Conservation (phyloP, 2,888 invertebrate genomes). For the Limnephilus lunatus region DNA sequence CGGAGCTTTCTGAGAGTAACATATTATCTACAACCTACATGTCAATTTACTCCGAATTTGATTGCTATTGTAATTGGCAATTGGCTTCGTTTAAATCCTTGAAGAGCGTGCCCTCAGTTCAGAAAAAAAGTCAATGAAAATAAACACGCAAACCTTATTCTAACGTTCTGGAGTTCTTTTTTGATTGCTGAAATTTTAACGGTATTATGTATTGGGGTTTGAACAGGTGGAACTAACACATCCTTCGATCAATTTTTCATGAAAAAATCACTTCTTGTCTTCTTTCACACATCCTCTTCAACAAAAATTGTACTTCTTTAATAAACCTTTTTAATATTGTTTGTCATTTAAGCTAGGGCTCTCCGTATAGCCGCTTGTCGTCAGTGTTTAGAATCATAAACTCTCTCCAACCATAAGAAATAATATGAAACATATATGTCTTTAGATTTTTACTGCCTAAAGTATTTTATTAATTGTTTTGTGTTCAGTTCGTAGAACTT, state of each 20-base stretch:
- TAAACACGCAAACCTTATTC: background rate
- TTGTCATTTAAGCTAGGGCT: too few species aligned
- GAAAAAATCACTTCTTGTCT: too few species aligned
- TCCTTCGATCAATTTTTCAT: background rate
- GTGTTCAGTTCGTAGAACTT: too few species aligned
- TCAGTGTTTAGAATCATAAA: too few species aligned
- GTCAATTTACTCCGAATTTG: background rate
- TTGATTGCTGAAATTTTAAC: background rate
- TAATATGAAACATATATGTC: too few species aligned
- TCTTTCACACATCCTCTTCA: too few species aligned
- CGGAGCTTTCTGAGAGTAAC: background rate
- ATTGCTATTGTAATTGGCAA: background rate
- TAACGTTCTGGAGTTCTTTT: background rate
- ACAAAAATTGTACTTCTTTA: too few species aligned
- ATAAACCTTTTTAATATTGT: too few species aligned
- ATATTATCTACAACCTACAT: background rate
- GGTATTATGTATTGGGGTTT: background rate
- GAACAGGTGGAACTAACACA: background rate
- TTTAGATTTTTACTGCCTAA: too few species aligned
- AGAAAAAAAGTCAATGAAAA: background rate
- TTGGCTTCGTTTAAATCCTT: background rate
- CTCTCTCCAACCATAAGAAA: too few species aligned
- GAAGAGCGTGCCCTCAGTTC: background rate
- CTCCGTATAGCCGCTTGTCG: too few species aligned
- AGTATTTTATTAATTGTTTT: too few species aligned